phyloP scores from a whole-genome alignment of 30 jellyfish, hydroid and myxozoan species.

The Phacellophora camtschatica region DNA sequence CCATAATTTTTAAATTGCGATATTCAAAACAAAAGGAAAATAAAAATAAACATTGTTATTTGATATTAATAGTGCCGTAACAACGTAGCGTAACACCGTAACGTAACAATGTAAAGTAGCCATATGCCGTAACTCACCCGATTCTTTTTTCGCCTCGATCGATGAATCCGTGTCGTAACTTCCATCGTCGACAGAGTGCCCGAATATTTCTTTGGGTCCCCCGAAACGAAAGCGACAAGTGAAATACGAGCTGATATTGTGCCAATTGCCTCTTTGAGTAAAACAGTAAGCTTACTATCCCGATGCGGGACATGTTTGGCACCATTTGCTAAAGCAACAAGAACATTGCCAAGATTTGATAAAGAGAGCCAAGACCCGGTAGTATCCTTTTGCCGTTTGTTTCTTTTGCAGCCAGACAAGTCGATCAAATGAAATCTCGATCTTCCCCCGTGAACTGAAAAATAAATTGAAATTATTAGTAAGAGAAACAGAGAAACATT shows the following conservation, averaged over 20 bases:
- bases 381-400: conserved; percentile 51
- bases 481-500: too few species aligned
- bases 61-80: too few species aligned
- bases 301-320: conserved; percentile 95
- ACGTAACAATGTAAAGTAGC: too few species aligned
- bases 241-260: conserved; percentile 86
- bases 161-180: conserved; percentile 83
- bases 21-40: background rate
- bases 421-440: conserved; percentile 88
- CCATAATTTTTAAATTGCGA: too few species aligned
- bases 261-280: conserved; percentile 92
- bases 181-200: conserved; percentile 86
- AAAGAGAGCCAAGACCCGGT: conserved; percentile 84
- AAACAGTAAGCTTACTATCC: conserved; percentile 79
- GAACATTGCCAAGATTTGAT: conserved; percentile 85
- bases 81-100: too few species aligned
- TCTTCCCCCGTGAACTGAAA: conserved; percentile 96
- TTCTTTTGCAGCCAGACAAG: conserved; percentile 90
- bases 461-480: too few species aligned
- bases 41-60: too few species aligned
- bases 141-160: conserved; percentile 85
- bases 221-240: conserved; percentile 74
- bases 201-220: conserved; percentile 78
- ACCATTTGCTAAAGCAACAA: conserved; percentile 91
- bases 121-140: conserved; percentile 77